Evolutionary conservation across 2,888 invertebrate genomes (phyloP).

Genomic region (Polymixis lichenea): DNA sequence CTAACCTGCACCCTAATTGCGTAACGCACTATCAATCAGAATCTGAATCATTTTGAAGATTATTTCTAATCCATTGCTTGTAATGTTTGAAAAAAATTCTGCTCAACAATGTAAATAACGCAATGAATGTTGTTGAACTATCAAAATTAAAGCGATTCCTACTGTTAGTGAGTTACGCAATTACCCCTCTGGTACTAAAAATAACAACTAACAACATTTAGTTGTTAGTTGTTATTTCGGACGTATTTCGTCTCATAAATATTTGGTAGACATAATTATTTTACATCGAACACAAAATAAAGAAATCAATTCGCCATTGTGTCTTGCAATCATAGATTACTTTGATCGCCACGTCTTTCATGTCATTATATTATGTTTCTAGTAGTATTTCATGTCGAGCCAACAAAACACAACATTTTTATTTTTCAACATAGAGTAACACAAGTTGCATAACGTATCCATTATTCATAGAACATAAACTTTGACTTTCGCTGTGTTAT

Average conservation of each 20-base stretch:
- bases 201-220: too few relatives aligned
- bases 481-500: conserved; percentile 54
- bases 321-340: conserved; percentile 3
- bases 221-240: too few relatives aligned
- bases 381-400: conserved; percentile 11
- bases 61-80: too few relatives aligned
- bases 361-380: conserved; percentile 14
- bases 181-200: too few relatives aligned
- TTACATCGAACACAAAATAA: conserved; percentile 5
- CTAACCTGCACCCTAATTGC: too few relatives aligned
- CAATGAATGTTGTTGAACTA: too few relatives aligned
- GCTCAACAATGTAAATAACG: too few relatives aligned
- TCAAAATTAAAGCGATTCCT: too few relatives aligned
- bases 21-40: too few relatives aligned
- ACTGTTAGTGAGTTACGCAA: too few relatives aligned
- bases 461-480: conserved; percentile 60
- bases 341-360: conserved; percentile 6
- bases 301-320: conserved; percentile 17
- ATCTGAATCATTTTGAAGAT: too few relatives aligned
- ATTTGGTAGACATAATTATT: neutral
- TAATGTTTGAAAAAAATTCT: too few relatives aligned
- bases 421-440: conserved; percentile 30
- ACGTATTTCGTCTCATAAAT: neutral
- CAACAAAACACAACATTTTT: conserved; percentile 9
- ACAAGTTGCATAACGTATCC: conserved; percentile 46